Percentiles rank a stretch among this genome's conserved stretches.
These are phyloP conservation scores for Belonocnema kinseyi DNA, from an alignment of 1,140 invertebrate species.

Conservation along the genomic window DNA sequence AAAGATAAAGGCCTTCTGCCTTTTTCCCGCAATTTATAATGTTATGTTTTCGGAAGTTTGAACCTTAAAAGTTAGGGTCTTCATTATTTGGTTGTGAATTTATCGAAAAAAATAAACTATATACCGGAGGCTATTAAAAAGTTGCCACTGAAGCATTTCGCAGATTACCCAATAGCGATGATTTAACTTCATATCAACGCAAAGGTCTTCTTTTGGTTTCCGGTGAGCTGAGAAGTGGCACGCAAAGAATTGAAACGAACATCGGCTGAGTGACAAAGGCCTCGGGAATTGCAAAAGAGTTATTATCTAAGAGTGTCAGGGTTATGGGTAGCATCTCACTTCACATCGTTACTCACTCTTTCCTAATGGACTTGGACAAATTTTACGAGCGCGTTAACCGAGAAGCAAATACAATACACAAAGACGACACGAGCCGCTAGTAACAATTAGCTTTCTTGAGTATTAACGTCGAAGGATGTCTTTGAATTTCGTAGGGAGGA, in stretches of 20 bases:
- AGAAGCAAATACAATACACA: not conserved
- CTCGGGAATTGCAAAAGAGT: not conserved
- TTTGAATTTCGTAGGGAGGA: no score
- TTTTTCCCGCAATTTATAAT: no score
- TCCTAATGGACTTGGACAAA: slow-evolving; percentile 1
- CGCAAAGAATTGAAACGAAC: not conserved
- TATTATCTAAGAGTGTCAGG: slow-evolving; percentile 9
- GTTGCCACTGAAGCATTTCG: not conserved
- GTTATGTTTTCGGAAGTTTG: no score
- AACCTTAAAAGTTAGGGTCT: no score
- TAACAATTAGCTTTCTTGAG: slow-evolving; percentile 15
- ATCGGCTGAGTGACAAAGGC: not conserved
- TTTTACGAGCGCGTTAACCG: not conserved
- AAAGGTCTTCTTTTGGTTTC: not conserved
- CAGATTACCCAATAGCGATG: not conserved
- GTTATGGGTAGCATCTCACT: not conserved
- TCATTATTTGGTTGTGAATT: no score
- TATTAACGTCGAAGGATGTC: no score
- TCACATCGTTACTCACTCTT: not conserved
- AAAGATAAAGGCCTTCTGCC: no score
- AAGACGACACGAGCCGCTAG: not conserved
- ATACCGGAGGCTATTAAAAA: not conserved
- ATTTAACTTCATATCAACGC: not conserved
- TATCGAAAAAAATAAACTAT: no score
- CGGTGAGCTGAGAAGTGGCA: not conserved